Base-by-base conservation (phyloP, 2,888 invertebrate species). In the Netelia virgata region DNA sequence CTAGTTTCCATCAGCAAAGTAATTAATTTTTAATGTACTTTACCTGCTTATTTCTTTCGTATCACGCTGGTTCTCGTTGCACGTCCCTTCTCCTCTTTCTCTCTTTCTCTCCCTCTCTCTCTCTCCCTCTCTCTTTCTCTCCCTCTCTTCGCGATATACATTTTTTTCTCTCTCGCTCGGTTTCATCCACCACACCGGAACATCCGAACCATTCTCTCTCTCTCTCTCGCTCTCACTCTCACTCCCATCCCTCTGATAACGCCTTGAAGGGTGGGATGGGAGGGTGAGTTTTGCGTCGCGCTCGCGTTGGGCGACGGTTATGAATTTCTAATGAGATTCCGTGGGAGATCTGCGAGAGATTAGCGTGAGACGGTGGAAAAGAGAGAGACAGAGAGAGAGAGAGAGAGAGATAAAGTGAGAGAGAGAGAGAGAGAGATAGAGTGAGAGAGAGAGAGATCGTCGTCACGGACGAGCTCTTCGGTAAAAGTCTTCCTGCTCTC, bases 1-100 rank as follows among this genome's bases (percentile, higher is more conserved):
- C 93, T 92, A 92, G 92, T 91, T 92, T 93, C 92, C 93, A 93
- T 93, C 93, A 93, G 92, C 92, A 90, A 91, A 93, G 93, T 93
- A 93, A 93, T 93, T 93, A 93, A 93, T 93, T 93, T 93, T 93
- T 93, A 93, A 93, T 93, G 92, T 92, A 93, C 92, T 93, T 93
- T 93, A 91, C 92, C 92, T 91, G 93, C 92, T 93, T 93, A 92
- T 93, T 93, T 93, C 92, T 93, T 93, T 93, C 92, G 92, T 92
- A 93, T 93, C 92, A 91, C 90, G 90, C 91, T 90, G 82, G 87
- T 88, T 89, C 87, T 88, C 90, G 90, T 90, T 90, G 90, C 91
- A 88, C 87, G 69, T 84, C 78, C 64, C 73, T 80, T 73, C 69
- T 50, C 64, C 61, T 78, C 78, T 76, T 28, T 76, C 84, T 23